These are phyloP conservation scores for Trichosurus vulpecula DNA, from an alignment of 2,797 vertebrate genomes.

Conservation along the genomic window DNA sequence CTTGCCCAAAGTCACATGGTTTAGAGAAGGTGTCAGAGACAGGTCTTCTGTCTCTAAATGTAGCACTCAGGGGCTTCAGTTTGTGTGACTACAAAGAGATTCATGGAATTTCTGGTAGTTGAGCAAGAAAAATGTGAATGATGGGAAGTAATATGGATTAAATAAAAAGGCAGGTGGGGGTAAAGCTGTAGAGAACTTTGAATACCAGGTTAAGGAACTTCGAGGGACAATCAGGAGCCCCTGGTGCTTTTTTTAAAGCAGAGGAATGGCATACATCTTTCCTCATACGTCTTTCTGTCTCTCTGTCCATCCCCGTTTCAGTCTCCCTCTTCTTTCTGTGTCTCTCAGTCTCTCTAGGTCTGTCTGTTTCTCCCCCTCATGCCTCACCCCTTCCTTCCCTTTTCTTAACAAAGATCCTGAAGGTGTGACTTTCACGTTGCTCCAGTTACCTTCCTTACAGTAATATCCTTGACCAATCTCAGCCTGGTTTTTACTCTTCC, in stretches of 20 bases:
- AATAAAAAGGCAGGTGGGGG: background rate
- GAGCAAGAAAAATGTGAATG: background rate
- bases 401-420: constrained; percentile 31
- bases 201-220: background rate
- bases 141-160: background rate
- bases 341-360: background rate
- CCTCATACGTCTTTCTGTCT: background rate
- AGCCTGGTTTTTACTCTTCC: background rate
- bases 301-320: background rate
- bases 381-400: background rate
- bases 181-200: background rate
- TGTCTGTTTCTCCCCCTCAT: background rate
- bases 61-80: background rate
- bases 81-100: background rate
- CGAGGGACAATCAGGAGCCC: background rate
- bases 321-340: background rate
- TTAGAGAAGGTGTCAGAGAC: background rate
- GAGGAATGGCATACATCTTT: background rate
- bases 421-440: background rate
- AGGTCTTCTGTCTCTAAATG: background rate
- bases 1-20: background rate
- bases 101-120: background rate
- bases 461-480: background rate
- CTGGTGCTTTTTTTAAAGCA: background rate
- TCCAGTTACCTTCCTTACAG: background rate